phyloP scores from a whole-genome alignment of 2,797 vertebrate genomes.

The Alcedo quadribrachys region DNA sequence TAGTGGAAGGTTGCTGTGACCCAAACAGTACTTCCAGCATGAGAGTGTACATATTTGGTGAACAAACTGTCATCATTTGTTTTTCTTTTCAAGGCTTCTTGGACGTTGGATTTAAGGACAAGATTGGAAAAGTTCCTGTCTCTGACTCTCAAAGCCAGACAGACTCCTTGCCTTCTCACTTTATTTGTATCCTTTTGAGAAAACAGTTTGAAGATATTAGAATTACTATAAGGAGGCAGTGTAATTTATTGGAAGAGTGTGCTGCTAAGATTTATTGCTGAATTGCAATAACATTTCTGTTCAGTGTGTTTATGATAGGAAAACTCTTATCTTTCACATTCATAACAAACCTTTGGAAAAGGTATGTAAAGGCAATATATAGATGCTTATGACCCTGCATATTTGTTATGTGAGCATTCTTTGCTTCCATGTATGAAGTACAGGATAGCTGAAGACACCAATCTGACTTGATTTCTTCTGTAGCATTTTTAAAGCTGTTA shows the following conservation, averaged over 20 bases:
- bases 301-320: not conserved
- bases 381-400: not conserved
- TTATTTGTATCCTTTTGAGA: constrained; percentile 93
- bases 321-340: not conserved
- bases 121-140: constrained; percentile 88
- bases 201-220: not conserved
- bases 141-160: constrained; percentile 82
- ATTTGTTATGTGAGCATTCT: not conserved
- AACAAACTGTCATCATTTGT: not conserved
- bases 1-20: not conserved
- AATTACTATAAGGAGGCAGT: not conserved
- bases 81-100: constrained; percentile 86
- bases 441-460: not conserved
- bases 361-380: not conserved
- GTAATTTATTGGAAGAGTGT: not conserved
- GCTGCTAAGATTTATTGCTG: not conserved
- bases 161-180: constrained; percentile 84
- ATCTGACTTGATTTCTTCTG: not conserved
- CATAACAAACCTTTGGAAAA: not conserved
- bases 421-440: not conserved
- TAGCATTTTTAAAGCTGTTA: not conserved
- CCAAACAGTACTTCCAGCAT: not conserved
- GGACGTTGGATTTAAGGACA: constrained; percentile 86
- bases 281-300: not conserved
- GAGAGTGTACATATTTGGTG: not conserved